Evolutionary conservation across 2,113 vertebrate species (phyloP), one percentile per base, ranked within the genome.

Genomic region (Corythaeola cristata): DNA sequence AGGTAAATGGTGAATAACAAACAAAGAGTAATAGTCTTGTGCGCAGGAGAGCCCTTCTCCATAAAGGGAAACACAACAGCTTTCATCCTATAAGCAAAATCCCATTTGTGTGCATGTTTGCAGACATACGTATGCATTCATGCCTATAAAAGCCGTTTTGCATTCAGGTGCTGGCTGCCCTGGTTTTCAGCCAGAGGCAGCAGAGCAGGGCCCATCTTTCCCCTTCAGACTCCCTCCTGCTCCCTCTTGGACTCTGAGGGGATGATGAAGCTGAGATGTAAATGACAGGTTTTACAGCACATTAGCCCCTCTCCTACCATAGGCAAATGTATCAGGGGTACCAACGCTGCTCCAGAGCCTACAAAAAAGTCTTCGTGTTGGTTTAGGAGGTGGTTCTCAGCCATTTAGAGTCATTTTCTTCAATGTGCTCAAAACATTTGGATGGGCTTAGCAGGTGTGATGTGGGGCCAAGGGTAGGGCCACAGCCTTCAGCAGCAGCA

Each of bases 121-220:
- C 41, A 95, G 50, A 26, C 8, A 33, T 67, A 37, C 21, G 2
- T 32, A 20, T 4, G 19, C 62, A 32, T 76, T 44, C 22, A 37
- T 28, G 26, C 50, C 76, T 56, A 3, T 13, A 35, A 74, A 78
- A 89, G 27, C 32, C 6, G 3, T 13, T 86, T 39, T 67, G 32
- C 28, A 37, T 28, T 87, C n/a, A 17, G 49, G 22, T 85, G 72
- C 44, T 3, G 7, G 23, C 64, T 89, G 49, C 32, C 32, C 71
- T 64, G 52, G 28, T 49, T 66, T 49, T 62, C 59, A 77, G 75
- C 63, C 79, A 91, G 62, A 41, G 56, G 12, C 52, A 64, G 26
- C 1, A 5, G 13, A 80, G 9, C 21, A 73, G 35, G 24, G 2
- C 3, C 33, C 15, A 6, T 58, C 18, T 28, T 0, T 7, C 19